Conservation (phyloP, 2,113 vertebrate species). For the Ptilorrhoa leucosticta region DNA sequence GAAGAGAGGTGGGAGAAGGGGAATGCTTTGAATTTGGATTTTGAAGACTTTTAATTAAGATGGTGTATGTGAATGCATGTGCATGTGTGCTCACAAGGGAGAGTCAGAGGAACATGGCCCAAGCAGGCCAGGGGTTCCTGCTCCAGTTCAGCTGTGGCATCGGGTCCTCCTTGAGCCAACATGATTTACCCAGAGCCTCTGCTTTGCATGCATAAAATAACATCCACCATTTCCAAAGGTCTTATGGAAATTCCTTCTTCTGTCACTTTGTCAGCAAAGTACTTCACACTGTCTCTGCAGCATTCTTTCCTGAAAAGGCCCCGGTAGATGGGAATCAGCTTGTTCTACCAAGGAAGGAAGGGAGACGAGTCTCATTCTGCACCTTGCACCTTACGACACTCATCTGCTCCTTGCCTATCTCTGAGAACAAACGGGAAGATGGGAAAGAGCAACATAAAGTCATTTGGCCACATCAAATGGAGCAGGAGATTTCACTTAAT, state of each 20-base stretch:
- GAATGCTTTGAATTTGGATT: not conserved
- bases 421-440: not conserved
- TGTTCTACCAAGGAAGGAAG: not conserved
- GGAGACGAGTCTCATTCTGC: not conserved
- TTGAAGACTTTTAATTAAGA: not conserved
- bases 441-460: not conserved
- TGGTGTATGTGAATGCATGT: not conserved
- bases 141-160: not conserved
- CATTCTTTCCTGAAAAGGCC: not conserved
- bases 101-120: accelerated
- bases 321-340: not conserved
- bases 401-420: not conserved
- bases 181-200: not conserved
- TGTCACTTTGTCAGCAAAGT: not conserved
- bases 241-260: not conserved
- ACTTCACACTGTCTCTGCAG: not conserved
- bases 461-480: not conserved
- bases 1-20: not conserved
- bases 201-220: not conserved
- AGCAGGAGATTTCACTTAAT: not conserved
- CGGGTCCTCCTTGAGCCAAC: not conserved
- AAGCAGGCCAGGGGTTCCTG: not conserved
- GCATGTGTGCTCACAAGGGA: not conserved
- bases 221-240: not conserved
- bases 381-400: accelerated